Conservation (phyloP, 2,113 vertebrate genomes). For the Hucho hucho region DNA sequence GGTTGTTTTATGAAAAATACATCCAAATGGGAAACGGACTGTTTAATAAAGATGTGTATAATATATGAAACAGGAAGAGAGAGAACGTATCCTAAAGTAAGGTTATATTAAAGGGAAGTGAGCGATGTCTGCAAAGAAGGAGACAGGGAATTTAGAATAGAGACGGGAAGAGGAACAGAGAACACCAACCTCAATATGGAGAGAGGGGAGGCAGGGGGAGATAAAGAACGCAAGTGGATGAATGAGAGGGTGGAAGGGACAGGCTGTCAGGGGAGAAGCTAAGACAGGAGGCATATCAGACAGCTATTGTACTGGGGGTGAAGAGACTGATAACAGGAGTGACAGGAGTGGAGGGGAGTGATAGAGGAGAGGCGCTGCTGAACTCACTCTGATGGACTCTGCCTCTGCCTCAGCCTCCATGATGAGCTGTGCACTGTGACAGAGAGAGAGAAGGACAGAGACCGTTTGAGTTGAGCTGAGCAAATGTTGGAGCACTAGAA, state of each 20-base stretch:
- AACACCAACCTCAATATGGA: too few species aligned
- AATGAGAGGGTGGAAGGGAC: background rate
- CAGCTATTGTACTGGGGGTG: background rate
- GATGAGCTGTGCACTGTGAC: conserved; percentile 74
- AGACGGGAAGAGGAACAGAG: conserved; percentile 2
- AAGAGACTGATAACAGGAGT: background rate
- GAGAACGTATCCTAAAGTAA: background rate
- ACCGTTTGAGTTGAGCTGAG: background rate
- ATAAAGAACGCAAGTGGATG: background rate
- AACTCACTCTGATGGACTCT: conserved; percentile 82
- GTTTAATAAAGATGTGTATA: too few species aligned
- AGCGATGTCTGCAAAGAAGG: background rate
- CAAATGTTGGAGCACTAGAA: background rate
- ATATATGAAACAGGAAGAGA: background rate
- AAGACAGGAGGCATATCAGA: background rate
- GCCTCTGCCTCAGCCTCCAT: conserved; percentile 91
- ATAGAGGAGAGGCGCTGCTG: background rate
- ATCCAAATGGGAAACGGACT: too few species aligned
- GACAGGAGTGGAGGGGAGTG: background rate
- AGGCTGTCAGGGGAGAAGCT: background rate
- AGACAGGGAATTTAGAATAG: background rate
- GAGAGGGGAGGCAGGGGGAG: background rate
- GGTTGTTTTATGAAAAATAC: background rate
- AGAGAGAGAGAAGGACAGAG: conserved; percentile 2
- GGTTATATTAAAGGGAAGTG: background rate